These are phyloP conservation scores for Drosophila nikananu DNA, from an alignment of 1,140 invertebrate species.

Conservation along the genomic window DNA sequence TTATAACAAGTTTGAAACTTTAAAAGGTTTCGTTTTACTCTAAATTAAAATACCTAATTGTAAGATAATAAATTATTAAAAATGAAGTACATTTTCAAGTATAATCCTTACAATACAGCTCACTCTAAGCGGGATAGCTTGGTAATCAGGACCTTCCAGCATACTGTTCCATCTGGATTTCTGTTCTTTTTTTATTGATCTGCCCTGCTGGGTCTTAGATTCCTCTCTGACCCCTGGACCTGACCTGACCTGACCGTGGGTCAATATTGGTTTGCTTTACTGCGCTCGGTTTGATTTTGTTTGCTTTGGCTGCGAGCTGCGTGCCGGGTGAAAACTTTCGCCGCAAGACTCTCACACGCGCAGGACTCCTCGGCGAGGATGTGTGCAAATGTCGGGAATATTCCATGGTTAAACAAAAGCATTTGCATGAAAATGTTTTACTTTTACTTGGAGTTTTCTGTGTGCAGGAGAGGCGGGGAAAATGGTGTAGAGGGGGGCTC, in stretches of 20 bases:
- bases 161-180: slow-evolving; percentile 1
- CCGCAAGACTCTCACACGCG: slow-evolving; percentile 60
- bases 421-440: slow-evolving; percentile 81
- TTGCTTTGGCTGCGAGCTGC: slow-evolving; percentile 51
- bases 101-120: background rate
- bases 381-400: slow-evolving; percentile 69
- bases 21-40: background rate
- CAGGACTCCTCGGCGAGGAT: slow-evolving; percentile 20
- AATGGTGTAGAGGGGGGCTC: background rate
- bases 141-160: background rate
- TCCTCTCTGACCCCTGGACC: slow-evolving; percentile 15
- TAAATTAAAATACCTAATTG: background rate
- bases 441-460: slow-evolving; percentile 73
- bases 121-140: background rate
- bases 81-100: background rate
- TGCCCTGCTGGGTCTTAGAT: slow-evolving; percentile 3
- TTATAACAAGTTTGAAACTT: too few relatives aligned
- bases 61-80: background rate
- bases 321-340: slow-evolving; percentile 64
- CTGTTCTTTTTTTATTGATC: slow-evolving; percentile 13
- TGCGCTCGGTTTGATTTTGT: slow-evolving; percentile 81
- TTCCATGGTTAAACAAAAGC: slow-evolving; percentile 79
- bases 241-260: slow-evolving; percentile 39
- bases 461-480: too few relatives aligned
- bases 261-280: slow-evolving; percentile 79